Evolutionary conservation across 1,140 invertebrate genomes (phyloP), one percentile per base, ranked within the genome.

Genomic region (Lithobius niger): DNA sequence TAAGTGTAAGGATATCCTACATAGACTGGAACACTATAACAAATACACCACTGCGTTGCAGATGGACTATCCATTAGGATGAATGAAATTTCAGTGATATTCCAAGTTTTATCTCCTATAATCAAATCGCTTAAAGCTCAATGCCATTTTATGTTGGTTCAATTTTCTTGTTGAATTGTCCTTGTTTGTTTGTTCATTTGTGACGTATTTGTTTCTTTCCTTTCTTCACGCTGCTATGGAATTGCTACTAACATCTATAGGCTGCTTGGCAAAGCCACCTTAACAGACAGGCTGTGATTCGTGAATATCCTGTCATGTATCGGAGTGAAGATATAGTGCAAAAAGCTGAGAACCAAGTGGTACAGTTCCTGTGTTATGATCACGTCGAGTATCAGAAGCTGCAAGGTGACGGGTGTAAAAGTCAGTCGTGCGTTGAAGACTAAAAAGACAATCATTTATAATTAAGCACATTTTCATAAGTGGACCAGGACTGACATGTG

Each of bases 301-400:
- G 53, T 21, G 53, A 55, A 47, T 55, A 55, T 22, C 53, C 53
- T n/a, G 25, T 55, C 44, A 55, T 55, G 53, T 55, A 55, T 27
- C 43, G 53, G 16, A 44, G 6, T 10, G 44, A 55, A 45, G 44
- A 55, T 27, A 6, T 49, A 4, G 53, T 31, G 10, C 24, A 25
- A 4, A 55, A 55, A 6, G 26, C 24, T 3, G 53, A 55, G 22
- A 55, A 22, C 25, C 36, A 48, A 26, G 42, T 55, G 3, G 25
- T 55, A 3, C 40, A 55, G 44, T 55, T 55, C 24, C 24, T 55
- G 3, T 28, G 53, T 13, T 55, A 55, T 26, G 53, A 55, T 48
- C 53, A 55, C 42, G 53, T 55, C 3, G 40, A 55, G 24, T 55
- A 55, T 36, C 22, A 55, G 18, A 44, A 27, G 22, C 22, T 55